A percentile compares a stretch with the other conserved stretches of the same genome.
Evolutionary conservation across 2,888 invertebrate species (phyloP).

Genomic region (Luffia ferchaultella): DNA sequence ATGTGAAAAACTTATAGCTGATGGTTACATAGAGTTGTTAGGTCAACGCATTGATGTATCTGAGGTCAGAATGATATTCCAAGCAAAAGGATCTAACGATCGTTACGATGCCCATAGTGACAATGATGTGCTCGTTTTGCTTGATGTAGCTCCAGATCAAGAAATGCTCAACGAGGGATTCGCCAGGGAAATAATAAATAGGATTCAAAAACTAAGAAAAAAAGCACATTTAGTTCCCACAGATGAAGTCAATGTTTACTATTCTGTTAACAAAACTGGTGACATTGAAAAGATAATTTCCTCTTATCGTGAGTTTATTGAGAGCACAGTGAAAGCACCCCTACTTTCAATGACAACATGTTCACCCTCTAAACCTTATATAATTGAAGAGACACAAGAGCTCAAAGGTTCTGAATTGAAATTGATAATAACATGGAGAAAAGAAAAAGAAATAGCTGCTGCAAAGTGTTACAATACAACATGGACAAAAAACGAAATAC

Average conservation of each 20-base stretch:
- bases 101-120: constrained; percentile 92
- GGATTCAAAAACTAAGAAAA: constrained; percentile 95
- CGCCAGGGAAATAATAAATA: constrained; percentile 94
- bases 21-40: constrained; percentile 75
- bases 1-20: constrained; percentile 76
- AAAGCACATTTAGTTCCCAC: constrained; percentile 92
- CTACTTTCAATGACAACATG: constrained; percentile 65
- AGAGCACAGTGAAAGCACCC: constrained; percentile 81
- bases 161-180: constrained; percentile 93
- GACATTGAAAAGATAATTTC: constrained; percentile 74
- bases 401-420: constrained; percentile 78
- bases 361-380: constrained; percentile 46
- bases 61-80: constrained; percentile 86
- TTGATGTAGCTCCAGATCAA: constrained; percentile 90
- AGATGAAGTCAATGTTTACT: constrained; percentile 87
- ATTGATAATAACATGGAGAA: constrained; percentile 72
- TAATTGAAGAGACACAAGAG: constrained; percentile 77
- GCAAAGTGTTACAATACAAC: too few species aligned
- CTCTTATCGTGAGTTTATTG: constrained; percentile 79
- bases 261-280: constrained; percentile 67
- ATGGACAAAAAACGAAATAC: too few species aligned
- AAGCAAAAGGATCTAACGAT: constrained; percentile 69
- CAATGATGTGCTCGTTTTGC: constrained; percentile 85
- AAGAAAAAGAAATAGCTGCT: constrained; percentile 39
- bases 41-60: constrained; percentile 80